These are phyloP conservation scores for Mormoops blainvillei DNA, from an alignment of 2,113 vertebrate genomes.

Conservation along the genomic window DNA sequence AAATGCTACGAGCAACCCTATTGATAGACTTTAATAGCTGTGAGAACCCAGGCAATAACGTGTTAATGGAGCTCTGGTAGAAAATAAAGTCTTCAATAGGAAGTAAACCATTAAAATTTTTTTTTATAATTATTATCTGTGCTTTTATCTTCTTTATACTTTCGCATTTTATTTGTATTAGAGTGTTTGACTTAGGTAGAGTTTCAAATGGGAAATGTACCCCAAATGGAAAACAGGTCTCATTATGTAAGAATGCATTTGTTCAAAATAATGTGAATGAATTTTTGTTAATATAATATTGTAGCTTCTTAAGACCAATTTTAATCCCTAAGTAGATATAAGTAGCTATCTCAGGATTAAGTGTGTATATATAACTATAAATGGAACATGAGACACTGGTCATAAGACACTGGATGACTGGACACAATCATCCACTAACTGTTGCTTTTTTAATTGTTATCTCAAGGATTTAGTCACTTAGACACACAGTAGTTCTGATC, in stretches of 20 bases:
- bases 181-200: not conserved
- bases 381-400: not conserved
- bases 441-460: not conserved
- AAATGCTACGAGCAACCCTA: not conserved
- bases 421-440: not conserved
- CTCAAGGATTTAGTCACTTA: not conserved
- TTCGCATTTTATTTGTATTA: not conserved
- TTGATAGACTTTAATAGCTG: not conserved
- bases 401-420: no score
- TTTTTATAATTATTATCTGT: not conserved
- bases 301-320: not conserved
- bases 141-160: not conserved
- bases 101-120: not conserved
- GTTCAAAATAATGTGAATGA: not conserved
- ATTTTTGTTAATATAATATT: not conserved
- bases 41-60: not conserved
- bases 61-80: not conserved
- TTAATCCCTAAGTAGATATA: not conserved
- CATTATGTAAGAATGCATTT: not conserved
- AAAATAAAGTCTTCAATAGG: not conserved
- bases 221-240: not conserved
- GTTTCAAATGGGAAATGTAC: not conserved
- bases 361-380: not conserved
- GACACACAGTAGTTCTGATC: not conserved
- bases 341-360: not conserved